Evolutionary conservation across 2,888 invertebrate genomes (phyloP), one percentile per base, ranked within the genome.

Genomic region (Nomada fabriciana): DNA sequence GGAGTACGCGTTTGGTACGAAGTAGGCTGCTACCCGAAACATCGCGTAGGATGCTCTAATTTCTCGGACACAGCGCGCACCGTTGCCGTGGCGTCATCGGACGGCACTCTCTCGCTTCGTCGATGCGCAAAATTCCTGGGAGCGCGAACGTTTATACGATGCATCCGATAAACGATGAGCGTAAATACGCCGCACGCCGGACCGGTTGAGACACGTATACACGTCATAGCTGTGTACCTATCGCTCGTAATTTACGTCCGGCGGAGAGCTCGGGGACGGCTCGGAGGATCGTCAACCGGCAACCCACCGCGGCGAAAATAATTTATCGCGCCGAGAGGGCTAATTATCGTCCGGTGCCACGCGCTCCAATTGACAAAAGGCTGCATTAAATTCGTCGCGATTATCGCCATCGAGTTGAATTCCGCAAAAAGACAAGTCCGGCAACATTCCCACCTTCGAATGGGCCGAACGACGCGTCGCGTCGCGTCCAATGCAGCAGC

Each of bases 171-270:
- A 90, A 85, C 86, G 86, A 87, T 84, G 87, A 86, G 88, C 90
- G 89, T 90, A 90, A 91, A 90, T 89, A 90, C 86, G 82, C 80
- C 76, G 78, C 82, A 82, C 82, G 73, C 80, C 79, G 85, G 89
- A 89, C 89, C 90, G 89, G 89, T 89, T 88, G 87, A 88, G 84
- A 89, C 88, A 87, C 7, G 36, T 7, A 29, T 29, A 29, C 29
- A 7, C 29, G n/a, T n/a, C n/a, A 7, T 29, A 29, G 29, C 29
- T 29, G 7, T 5, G 29, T 82, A 81, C 82, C 87, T 86, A 86
- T 90, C 84, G 89, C 87, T 88, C 86, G 86, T 89, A 90, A 90
- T 90, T 90, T 88, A 90, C 89, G 88, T 91, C 86, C 83, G 85
- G 64, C 80, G 83, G 88, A 85, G 86, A 88, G 82, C 85, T 85